Conservation (phyloP, 1,140 invertebrate species). For the Aphaenogaster ashmeadi region DNA sequence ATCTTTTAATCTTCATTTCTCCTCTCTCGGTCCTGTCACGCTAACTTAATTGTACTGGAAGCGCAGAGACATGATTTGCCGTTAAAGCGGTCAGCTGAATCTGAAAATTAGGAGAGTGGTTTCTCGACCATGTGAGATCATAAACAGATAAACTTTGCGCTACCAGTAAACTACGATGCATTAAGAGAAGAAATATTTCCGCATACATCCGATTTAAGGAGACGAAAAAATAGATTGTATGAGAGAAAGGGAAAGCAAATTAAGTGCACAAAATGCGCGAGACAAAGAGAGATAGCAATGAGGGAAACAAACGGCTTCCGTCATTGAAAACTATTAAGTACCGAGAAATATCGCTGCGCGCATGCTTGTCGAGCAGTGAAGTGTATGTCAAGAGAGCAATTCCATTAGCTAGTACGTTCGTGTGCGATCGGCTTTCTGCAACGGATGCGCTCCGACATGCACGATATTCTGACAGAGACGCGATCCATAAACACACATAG, state of each 20-base stretch:
- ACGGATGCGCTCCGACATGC: slow-evolving; percentile 41
- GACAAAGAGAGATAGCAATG: not conserved
- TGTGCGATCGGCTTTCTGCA: slow-evolving; percentile 54
- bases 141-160: not conserved
- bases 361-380: slow-evolving; percentile 49
- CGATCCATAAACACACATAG: slow-evolving; percentile 7
- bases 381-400: slow-evolving; percentile 62
- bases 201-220: not conserved
- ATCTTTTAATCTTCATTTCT: not conserved
- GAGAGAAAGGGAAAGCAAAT: not conserved
- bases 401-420: slow-evolving; percentile 59
- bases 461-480: slow-evolving; percentile 42
- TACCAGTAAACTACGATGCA: not conserved
- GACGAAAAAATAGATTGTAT: not conserved
- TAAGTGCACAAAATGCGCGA: not conserved
- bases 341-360: slow-evolving; percentile 49
- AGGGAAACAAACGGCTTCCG: slow-evolving; percentile 43
- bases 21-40: not conserved
- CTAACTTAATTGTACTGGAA: slow-evolving; percentile 4
- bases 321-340: slow-evolving; percentile 62
- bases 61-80: not conserved
- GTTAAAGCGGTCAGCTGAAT: slow-evolving; percentile 30
- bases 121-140: not conserved
- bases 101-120: slow-evolving; percentile 26
- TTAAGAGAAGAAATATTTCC: not conserved